Percentiles rank a stretch among this genome's conserved stretches.
Evolutionary conservation across 2,888 invertebrate genomes (phyloP).

Genomic region (Octodonta nipae): DNA sequence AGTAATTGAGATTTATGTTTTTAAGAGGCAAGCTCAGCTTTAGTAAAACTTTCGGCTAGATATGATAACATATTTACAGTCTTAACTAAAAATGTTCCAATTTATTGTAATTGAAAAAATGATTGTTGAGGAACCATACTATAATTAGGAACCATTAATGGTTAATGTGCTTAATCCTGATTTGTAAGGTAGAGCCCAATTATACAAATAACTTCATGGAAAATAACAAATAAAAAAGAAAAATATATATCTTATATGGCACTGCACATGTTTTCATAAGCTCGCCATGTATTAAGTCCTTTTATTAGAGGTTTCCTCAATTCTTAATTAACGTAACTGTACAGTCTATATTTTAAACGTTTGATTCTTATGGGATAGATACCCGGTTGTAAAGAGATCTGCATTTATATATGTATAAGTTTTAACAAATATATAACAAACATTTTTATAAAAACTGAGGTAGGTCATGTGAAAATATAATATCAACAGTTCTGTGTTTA

Average conservation of each 20-base stretch:
- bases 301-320: slow-evolving; percentile 17
- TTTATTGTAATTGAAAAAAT: slow-evolving; percentile 9
- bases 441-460: no score
- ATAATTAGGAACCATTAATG: slow-evolving; percentile 35
- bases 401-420: no score
- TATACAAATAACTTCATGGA: no score
- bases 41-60: no score
- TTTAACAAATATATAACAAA: no score
- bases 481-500: no score
- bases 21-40: no score
- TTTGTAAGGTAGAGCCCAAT: slow-evolving; percentile 30
- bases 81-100: slow-evolving; percentile 3
- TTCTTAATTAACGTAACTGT: slow-evolving; percentile 11
- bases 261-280: slow-evolving; percentile 29
- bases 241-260: slow-evolving; percentile 25
- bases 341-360: background rate
- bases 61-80: no score
- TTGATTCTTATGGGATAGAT: slow-evolving; percentile 8
- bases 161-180: slow-evolving; percentile 35
- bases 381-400: no score
- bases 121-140: slow-evolving; percentile 36
- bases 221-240: no score
- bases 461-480: no score
- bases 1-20: no score
- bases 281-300: slow-evolving; percentile 25